A percentile compares a stretch with the other conserved stretches of the same genome.
phyloP scores from a whole-genome alignment of 1,140 invertebrate species.

The Drosophila guanche region DNA sequence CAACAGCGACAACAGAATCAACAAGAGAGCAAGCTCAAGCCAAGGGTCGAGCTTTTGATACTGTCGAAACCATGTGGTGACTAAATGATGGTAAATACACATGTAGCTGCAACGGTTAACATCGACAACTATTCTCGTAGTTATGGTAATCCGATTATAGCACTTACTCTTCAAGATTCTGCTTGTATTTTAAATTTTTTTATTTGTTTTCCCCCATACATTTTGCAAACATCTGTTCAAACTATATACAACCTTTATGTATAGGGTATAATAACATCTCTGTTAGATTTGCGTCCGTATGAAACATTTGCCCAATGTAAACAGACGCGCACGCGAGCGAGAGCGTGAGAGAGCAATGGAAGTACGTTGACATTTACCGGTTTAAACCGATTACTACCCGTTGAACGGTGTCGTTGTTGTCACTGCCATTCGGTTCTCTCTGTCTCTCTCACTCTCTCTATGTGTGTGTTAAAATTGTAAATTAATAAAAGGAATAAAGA shows the following conservation, averaged over 20 bases:
- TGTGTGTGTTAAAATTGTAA: conserved; percentile 70
- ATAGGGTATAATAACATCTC: conserved; percentile 24
- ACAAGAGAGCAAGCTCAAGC: too few species aligned
- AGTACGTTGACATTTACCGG: conserved; percentile 37
- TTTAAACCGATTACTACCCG: conserved; percentile 71
- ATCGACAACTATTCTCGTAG: too few species aligned
- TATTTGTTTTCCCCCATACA: neutral
- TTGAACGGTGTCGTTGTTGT: conserved; percentile 13
- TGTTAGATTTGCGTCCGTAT: conserved; percentile 77
- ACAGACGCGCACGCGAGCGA: conserved; percentile 34
- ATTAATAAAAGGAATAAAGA: conserved; percentile 71
- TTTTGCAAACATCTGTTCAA: neutral
- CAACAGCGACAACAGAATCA: too few species aligned
- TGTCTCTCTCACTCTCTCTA: conserved; percentile 23
- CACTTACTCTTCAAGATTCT: too few species aligned
- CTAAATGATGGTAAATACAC: too few species aligned
- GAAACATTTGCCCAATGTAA: conserved; percentile 61
- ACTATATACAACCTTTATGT: neutral
- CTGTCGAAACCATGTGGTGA: too few species aligned
- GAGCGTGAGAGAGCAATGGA: too few species aligned
- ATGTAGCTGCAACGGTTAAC: too few species aligned
- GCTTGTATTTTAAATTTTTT: too few species aligned
- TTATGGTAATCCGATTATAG: too few species aligned
- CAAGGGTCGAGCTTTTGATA: too few species aligned
- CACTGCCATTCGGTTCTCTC: conserved; percentile 22